Base-by-base conservation (phyloP, 1,140 invertebrate genomes). In the Oedothorax gibbosus region DNA sequence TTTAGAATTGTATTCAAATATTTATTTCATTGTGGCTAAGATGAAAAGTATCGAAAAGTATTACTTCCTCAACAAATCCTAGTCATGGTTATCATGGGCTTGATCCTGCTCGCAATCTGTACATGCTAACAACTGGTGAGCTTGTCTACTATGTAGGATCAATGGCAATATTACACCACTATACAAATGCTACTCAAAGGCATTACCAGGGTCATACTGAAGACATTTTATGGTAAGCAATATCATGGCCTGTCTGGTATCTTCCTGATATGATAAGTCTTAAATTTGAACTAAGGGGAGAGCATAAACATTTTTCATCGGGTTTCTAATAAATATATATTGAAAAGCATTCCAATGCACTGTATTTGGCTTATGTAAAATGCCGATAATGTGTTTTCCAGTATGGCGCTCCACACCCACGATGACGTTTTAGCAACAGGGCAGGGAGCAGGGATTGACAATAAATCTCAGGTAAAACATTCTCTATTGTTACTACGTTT, bases 151-250 rank as follows among this genome's bases (percentile, higher is more conserved):
- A 95, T 89, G 95, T 97, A 2, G 96, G 96, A 0, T 95, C 96
- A 0, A 94, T 98, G 2, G 97, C 96, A 0, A 94, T 99, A 11
- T 93, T 99, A 88, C 96, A 95, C 88, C 96, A 98, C 90, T 91
- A 95, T 71, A 95, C 97, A 86, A 96, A 97, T 89, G 94, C 97
- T 87, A 93, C 94, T 4, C 97, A 99, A 91, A 91, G 97, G 81
- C 97, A 98, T 90, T 99, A 99, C 88, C 93, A 93, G 10, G 97
- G 96, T 6, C 97, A 99, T 89, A 98, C 96, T 0, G 96, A 98
- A 90, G 97, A 99, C 88, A 97, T 99, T 86, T 92, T 92, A 89
- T 94, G 91, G 91, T 92, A 87, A 88, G 88, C 51, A 73, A 5
- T 18, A n/a, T 21, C 35, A 35, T 35, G 35, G 35, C 35, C 35